Conservation (phyloP, 2,113 vertebrate genomes). For the Megalops atlanticus region DNA sequence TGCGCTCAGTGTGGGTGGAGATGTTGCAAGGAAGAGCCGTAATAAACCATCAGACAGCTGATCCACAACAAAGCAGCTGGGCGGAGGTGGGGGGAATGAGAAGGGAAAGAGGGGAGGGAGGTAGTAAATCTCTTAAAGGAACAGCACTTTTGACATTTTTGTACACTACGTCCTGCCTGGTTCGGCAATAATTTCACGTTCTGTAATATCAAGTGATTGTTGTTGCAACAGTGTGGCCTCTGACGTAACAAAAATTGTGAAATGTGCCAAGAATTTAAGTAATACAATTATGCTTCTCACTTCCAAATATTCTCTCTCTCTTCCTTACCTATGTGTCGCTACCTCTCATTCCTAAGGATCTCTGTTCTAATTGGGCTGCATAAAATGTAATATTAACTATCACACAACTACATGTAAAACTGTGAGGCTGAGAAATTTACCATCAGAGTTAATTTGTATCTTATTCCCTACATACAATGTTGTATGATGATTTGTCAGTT, state of each 20-base stretch:
- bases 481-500: too few species aligned
- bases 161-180: neutral
- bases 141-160: conserved; percentile 33
- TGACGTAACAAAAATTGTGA: neutral
- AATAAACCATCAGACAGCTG: conserved; percentile 15
- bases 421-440: too few species aligned
- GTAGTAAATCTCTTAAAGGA: conserved; percentile 61
- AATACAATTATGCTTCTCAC: too few species aligned
- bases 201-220: neutral
- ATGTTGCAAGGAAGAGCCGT: conserved; percentile 54
- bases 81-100: neutral
- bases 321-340: too few species aligned
- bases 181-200: neutral
- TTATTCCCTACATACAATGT: too few species aligned
- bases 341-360: too few species aligned
- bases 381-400: too few species aligned
- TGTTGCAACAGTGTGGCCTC: conserved; percentile 4
- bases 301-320: too few species aligned
- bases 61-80: neutral
- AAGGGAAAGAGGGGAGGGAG: conserved; percentile 33
- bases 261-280: neutral
- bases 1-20: conserved; percentile 45
- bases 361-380: too few species aligned
- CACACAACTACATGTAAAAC: too few species aligned
- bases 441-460: too few species aligned